A percentile compares a stretch with the other conserved stretches of the same genome.
phyloP scores from a whole-genome alignment of 64 coral and sea anemone genomes.

The Montipora sp. region DNA sequence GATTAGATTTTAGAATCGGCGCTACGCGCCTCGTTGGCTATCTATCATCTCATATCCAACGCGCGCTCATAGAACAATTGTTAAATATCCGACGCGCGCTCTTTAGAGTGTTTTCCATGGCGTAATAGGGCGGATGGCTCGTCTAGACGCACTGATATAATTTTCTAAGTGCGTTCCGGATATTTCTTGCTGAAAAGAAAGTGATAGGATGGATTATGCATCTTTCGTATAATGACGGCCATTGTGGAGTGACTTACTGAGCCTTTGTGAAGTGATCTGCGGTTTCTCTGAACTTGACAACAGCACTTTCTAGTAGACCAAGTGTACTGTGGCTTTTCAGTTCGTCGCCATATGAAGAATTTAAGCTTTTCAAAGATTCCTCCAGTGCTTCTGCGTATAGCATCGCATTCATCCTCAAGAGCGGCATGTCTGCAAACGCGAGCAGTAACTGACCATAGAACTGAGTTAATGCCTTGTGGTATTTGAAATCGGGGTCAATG shows the following conservation, averaged over 20 bases:
- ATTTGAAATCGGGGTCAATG: constrained; percentile 76
- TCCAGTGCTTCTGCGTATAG: constrained; percentile 50
- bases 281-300: constrained; percentile 8
- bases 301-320: constrained; percentile 12
- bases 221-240: not conserved
- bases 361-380: constrained; percentile 19
- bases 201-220: not conserved
- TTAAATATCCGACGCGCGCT: too few relatives aligned
- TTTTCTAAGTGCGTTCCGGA: too few relatives aligned
- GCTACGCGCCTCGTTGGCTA: not conserved
- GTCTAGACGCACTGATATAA: too few relatives aligned
- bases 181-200: too few relatives aligned
- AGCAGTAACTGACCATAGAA: constrained; percentile 68
- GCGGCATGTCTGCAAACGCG: constrained; percentile 56
- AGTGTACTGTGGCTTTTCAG: constrained; percentile 33
- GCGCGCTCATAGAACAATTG: too few relatives aligned
- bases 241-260: not conserved
- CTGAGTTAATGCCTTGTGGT: constrained; percentile 74
- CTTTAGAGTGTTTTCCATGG: too few relatives aligned
- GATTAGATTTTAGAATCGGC: too few relatives aligned
- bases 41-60: too few relatives aligned
- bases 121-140: too few relatives aligned
- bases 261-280: constrained; percentile 9
- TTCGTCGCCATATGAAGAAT: not conserved
- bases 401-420: constrained; percentile 64